Evolutionary conservation across 2,888 invertebrate genomes (phyloP), one percentile per base, ranked within the genome.

Genomic region (Euzophera pinguis): DNA sequence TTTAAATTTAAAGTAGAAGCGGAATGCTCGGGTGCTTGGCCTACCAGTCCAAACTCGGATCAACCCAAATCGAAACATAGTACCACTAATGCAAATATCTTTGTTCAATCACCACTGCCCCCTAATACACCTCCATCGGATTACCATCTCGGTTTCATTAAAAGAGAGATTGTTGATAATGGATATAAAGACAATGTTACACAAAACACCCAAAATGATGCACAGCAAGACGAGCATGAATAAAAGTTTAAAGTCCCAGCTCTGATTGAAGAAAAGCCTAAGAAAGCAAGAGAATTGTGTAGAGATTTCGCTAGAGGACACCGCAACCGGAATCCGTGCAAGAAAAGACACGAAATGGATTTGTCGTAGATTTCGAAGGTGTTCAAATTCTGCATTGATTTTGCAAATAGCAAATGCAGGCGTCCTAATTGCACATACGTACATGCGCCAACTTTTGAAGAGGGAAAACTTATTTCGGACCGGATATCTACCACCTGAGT

Each of bases 321-420:
- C 1, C 86, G 87, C 53, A 69, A 77, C 4, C 75, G 84, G 1
- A 57, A 67, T 0, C 43, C 72, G 0, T 87, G 86, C 52, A 78
- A 60, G 47, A 85, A 65, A 50, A 67, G 63, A 0, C 86, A 87
- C 50, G 70, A 78, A 45, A 53, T 75, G 13, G 84, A 85, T 16
- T 13, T 76, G 0, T 61, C 71, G 0, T 82, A 84, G 42, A 52
- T 85, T 1, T 58, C 62, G 0, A n/a, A 76, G 0, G 69, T 84
- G 0, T 82, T 77, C 35, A 81, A 76, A 3, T 87, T 87, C 53
- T 87, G 87, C 48, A 70, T 69, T 27, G 77, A 85, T 34, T 85
- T 68, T 42, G 85, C 84, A 49, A 85, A 85, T 35, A 53, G 63
- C 0, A 63, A 64, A 0, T 86, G 86, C 49, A 73, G 60, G 0